These are phyloP conservation scores for Tinamus major DNA, from an alignment of 2,797 vertebrate genomes.

Conservation along the genomic window DNA sequence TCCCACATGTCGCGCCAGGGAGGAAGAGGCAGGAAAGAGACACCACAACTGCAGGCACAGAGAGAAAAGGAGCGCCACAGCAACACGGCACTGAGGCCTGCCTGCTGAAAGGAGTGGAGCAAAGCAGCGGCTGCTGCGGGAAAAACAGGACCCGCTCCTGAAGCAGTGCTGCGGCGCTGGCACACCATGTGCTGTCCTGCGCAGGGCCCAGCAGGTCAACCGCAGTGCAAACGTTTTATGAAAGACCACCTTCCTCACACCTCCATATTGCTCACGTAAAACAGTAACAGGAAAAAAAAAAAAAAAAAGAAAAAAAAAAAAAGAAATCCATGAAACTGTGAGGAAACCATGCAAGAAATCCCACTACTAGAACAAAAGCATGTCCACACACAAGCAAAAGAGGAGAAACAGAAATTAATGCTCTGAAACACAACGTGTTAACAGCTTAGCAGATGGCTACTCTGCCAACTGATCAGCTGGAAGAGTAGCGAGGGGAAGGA, in stretches of 20 bases:
- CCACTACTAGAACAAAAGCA: background rate
- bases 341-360: background rate
- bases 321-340: background rate
- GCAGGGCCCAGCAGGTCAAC: background rate
- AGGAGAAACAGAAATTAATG: background rate
- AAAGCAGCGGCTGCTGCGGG: fast-evolving
- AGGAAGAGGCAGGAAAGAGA: background rate
- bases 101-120: background rate
- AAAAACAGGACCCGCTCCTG: background rate
- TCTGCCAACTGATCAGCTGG: background rate
- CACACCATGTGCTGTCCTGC: fast-evolving
- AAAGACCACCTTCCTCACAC: background rate
- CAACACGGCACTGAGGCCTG: background rate
- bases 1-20: fast-evolving
- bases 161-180: background rate
- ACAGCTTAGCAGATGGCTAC: fast-evolving
- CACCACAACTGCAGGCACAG: fast-evolving
- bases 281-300: background rate
- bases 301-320: background rate
- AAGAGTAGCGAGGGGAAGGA: fast-evolving
- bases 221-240: background rate
- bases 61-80: background rate
- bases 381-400: fast-evolving
- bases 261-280: background rate
- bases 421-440: fast-evolving